Conservation (phyloP, 1,140 invertebrate genomes). For the Drosophila lini region DNA sequence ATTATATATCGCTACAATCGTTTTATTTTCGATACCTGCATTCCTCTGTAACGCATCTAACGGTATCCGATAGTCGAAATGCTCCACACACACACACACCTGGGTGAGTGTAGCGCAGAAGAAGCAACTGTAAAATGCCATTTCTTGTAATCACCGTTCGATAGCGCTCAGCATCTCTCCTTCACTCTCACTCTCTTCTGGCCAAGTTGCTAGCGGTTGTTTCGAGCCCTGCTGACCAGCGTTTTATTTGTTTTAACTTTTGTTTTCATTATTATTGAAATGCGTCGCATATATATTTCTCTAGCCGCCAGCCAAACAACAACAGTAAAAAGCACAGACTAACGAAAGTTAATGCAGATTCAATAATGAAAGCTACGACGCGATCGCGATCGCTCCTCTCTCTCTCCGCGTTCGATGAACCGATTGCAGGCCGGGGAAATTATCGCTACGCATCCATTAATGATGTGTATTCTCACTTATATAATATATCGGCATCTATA, state of each 20-base stretch:
- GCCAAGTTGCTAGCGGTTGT: constrained; percentile 57
- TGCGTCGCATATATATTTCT: constrained; percentile 70
- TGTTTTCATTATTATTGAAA: constrained; percentile 81
- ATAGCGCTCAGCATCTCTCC: constrained; percentile 10
- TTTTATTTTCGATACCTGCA: neutral
- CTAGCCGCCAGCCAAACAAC: constrained; percentile 64
- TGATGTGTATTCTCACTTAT: constrained; percentile 46
- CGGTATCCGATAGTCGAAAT: neutral
- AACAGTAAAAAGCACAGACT: constrained; percentile 27
- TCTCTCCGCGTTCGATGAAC: neutral
- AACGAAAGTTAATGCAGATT: constrained; percentile 72
- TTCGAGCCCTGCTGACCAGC: constrained; percentile 9
- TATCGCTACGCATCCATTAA: constrained; percentile 29
- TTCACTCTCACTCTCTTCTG: constrained; percentile 13
- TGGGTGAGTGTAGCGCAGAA: constrained; percentile 18
- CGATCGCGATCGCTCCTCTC: neutral
- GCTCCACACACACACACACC: neutral
- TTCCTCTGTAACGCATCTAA: neutral
- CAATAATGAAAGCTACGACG: constrained; percentile 48
- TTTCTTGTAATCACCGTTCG: constrained; percentile 40
- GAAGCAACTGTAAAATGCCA: constrained; percentile 44
- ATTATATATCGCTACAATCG: neutral
- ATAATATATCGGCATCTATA: constrained; percentile 35
- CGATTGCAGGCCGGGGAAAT: constrained; percentile 25
- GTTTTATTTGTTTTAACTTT: constrained; percentile 73